Evolutionary conservation across 1,140 invertebrate genomes (phyloP), one percentile per base, ranked within the genome.

Genomic region (Vanessa atalanta): DNA sequence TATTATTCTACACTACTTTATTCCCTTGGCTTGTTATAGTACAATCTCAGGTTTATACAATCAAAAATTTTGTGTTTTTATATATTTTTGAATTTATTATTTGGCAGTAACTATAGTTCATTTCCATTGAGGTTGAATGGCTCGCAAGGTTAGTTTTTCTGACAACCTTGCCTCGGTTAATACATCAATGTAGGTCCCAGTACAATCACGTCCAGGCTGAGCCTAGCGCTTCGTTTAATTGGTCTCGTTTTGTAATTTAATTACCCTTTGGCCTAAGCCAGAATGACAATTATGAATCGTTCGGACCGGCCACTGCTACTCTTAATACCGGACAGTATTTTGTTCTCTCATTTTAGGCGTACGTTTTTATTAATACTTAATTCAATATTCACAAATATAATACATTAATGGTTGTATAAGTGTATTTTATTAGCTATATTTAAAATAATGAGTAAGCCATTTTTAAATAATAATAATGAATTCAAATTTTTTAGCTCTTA

Each of bases 221-320:
- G 83, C 81, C 83, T 89, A 86, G 81, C 77, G 76, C 80, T 82
- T 79, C 80, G 78, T 82, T 84, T 85, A 91, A 90, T 90, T 91
- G 90, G 87, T 86, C 87, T 77, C 89, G 77, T 91, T 92, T 91
- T 92, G 85, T 92, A 89, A 92, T 92, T 91, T 91, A 90, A 92
- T 92, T 92, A 88, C 88, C 88, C 90, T 92, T 88, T 92, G 89
- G 83, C 90, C 90, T 83, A 84, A 80, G 83, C 83, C 83, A 86
- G 80, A 61, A 43, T 78, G 87, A 82, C 88, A 91, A 92, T 91
- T 90, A 90, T 82, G 85, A 83, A 85, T 85, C 83, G 88, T 80
- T 71, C 75, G 43, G 66, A n/a, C 83, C 80, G 81, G 13, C 53
- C 53, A 79, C 83, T 50, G 64, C 70, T 72, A 67, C 47, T 57